Evolutionary conservation across 2,888 invertebrate species (phyloP).

Genomic region (Hecatera dysodea): DNA sequence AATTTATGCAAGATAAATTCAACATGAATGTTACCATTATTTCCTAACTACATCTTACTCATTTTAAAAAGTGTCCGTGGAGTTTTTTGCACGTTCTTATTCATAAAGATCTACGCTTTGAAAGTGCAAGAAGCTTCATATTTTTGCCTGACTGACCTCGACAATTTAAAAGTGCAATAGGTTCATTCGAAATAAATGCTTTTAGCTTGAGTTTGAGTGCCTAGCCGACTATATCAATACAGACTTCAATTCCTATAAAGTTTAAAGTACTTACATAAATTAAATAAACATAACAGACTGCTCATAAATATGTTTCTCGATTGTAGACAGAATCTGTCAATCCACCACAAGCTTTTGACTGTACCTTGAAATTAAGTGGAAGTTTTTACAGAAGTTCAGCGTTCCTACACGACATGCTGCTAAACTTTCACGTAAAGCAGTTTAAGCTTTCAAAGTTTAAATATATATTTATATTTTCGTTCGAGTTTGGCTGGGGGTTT

Average conservation of each 20-base stretch:
- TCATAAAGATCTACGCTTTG: too few species aligned
- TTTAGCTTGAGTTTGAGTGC: too few species aligned
- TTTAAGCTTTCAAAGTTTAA: conserved; percentile 4
- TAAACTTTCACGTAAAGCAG: conserved; percentile 10
- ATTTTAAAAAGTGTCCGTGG: too few species aligned
- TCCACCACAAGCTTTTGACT: neutral
- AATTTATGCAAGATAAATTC: too few species aligned
- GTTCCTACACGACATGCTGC: neutral
- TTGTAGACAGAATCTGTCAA: conserved; percentile 4
- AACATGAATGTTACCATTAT: too few species aligned
- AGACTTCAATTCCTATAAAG: neutral
- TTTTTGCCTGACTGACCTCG: too few species aligned
- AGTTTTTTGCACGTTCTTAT: too few species aligned
- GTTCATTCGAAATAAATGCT: too few species aligned
- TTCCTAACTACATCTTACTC: too few species aligned
- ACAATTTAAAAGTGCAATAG: too few species aligned
- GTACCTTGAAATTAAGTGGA: neutral
- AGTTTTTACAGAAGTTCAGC: neutral
- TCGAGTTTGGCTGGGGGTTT: neutral
- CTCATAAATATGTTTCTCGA: neutral
- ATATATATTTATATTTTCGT: conserved; percentile 1
- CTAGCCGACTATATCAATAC: neutral
- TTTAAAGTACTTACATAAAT: neutral
- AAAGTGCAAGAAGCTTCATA: too few species aligned
- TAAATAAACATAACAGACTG: neutral